Evolutionary conservation across 2,888 invertebrate genomes (phyloP), one percentile per base, ranked within the genome.

Genomic region (Cyaniris semiargus): DNA sequence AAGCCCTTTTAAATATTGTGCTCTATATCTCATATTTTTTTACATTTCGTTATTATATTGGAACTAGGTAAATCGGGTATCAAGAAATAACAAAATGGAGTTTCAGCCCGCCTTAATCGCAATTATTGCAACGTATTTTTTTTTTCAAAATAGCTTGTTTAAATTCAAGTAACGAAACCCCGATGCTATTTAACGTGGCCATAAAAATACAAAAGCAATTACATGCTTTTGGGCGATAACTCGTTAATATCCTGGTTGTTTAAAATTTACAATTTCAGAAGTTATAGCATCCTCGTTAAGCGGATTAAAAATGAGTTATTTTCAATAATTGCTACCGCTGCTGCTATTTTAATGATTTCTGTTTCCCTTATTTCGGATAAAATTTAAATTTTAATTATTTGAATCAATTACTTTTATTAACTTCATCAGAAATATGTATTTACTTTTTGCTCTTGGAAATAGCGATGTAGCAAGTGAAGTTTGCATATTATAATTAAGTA

Each of bases 241-340:
- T 72, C 72, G 72, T 38, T 74, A 27, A 74, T 74, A 18, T 18
- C 21, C 48, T 27, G 23, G 10, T 27, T 48, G 23, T 74, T 74
- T 74, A 53, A 74, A 74, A 74, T 53, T 53, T 53, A 44, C 74
- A 74, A 74, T 53, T 74, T 53, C 74, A 74, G 48, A 74, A 74
- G 38, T 48, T 74, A 74, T 74, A 53, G 18, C 74, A 48, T 71
- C 71, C 71, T 74, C 74, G 48, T 74, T 48, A 74, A 74, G 74
- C 53, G 74, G 74, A 74, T 74, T 74, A 74, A 74, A 74, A 74
- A 74, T 74, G 74, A 74, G 53, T 74, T 74, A 74, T 74, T 74
- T 74, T 74, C 74, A 74, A 74, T 74, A 74, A 74, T 74, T 48
- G 44, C 53, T 53, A 53, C 27, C 74, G 53, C 27, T 23, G 72